Evolutionary conservation across 2,113 vertebrate species (phyloP), one percentile per base, ranked within the genome.

Genomic region (Tachycineta bicolor): DNA sequence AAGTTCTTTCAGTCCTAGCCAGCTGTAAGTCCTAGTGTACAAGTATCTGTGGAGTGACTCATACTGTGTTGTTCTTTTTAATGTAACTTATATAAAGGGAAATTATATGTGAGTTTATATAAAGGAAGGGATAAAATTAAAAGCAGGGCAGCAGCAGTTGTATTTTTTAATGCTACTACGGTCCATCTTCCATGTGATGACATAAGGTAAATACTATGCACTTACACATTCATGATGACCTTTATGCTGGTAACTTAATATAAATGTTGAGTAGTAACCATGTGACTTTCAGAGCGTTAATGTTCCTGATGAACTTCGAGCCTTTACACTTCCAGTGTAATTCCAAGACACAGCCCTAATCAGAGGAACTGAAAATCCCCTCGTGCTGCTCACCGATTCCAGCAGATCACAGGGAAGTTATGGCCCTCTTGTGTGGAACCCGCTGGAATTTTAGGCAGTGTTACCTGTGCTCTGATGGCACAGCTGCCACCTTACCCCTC

Each of bases 41-140:
- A 81, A 83, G 50, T 81, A 33, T 84, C 63, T 64, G 43, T 77
- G 79, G 82, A 88, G 63, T 96, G 85, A 96, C 78, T 91, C 63
- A 88, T 46, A 16, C 68, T 86, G 68, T 83, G 63, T 50, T 73
- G 33, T 70, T 70, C 50, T 34, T 94, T 93, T 90, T 47, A 64
- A 75, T 87, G 25, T 71, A 91, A 47, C 0, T 89, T 82, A 69
- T 16, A 19, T 74, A 78, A 94, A 91, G 29, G 46, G 39, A 91
- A 94, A 88, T 90, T 62, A 56, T 41, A 39, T 34, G 31, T 18
- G 13, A 47, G 7, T 87, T 86, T 87, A n/a, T 84, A 37, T 86
- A 81, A 85, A 76, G 71, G 58, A 59, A 76, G 47, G 26, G 46
- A 65, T 83, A 94, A 91, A 93, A 88, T 52, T 63, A 55, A 90